A percentile compares a stretch with the other conserved stretches of the same genome.
Evolutionary conservation across 37 sponge, comb jelly and placozoan genomes (phyloP).

Genomic region (Ephydatia muelleri): DNA sequence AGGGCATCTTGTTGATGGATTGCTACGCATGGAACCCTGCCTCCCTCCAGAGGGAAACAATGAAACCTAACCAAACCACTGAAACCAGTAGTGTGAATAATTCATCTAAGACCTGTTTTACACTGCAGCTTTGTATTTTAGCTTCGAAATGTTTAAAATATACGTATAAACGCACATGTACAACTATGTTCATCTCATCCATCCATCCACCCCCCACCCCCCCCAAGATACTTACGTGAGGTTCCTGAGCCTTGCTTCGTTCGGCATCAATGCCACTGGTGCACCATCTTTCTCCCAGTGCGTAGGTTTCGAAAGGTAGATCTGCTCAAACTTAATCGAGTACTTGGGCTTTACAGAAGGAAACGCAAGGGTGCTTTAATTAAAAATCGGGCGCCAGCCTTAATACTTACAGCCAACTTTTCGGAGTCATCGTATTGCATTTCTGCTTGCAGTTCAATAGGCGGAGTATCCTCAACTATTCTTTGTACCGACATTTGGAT

Average conservation of each 20-base stretch:
- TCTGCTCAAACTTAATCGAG: constrained; percentile 99
- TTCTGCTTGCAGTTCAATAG: constrained; percentile 95
- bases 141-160: no score
- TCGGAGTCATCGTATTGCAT: constrained; percentile 82
- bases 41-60: no score
- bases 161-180: no score
- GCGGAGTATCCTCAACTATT: constrained; percentile 96
- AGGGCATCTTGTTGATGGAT: background rate
- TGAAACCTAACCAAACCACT: no score
- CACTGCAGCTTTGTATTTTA: no score
- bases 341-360: constrained; percentile 78
- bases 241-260: constrained; percentile 97
- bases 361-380: background rate
- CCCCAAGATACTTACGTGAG: constrained; percentile 69
- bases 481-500: constrained; percentile 99
- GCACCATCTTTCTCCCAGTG: constrained; percentile 99
- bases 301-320: constrained; percentile 98
- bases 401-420: background rate
- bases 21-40: no score
- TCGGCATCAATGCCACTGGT: constrained; percentile 94
- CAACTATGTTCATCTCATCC: background rate
- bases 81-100: no score
- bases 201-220: background rate
- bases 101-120: no score
- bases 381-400: background rate